Conservation (phyloP, 2,888 invertebrate genomes). For the Heteromurus nitidus region DNA sequence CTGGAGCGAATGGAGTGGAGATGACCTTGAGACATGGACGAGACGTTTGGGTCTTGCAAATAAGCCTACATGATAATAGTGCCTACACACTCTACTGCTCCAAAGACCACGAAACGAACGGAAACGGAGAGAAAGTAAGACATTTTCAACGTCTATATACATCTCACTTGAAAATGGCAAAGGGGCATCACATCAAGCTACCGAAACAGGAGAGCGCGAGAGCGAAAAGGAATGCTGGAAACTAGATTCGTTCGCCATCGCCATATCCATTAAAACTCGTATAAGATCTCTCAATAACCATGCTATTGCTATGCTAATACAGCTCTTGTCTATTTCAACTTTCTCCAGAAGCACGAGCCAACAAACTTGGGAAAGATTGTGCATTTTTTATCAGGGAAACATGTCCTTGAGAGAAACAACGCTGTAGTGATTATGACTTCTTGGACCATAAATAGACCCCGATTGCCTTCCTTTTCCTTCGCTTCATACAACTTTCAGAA, state of each 20-base stretch:
- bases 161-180: background rate
- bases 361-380: background rate
- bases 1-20: background rate
- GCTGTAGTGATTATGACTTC: background rate
- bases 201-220: background rate
- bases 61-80: background rate
- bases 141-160: background rate
- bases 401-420: background rate
- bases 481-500: no score
- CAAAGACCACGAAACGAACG: background rate
- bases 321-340: background rate
- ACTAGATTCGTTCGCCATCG: background rate
- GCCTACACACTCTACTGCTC: background rate
- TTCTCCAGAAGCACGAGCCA: background rate
- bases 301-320: no score
- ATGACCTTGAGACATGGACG: slow-evolving; percentile 31
- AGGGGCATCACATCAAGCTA: background rate
- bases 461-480: no score
- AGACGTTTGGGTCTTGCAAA: background rate
- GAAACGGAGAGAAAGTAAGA: background rate
- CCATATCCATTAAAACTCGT: background rate
- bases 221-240: background rate
- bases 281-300: background rate
- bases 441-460: no score
- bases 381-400: no score